phyloP scores from a whole-genome alignment of 1,140 invertebrate species.

The Holotrichia oblita region DNA sequence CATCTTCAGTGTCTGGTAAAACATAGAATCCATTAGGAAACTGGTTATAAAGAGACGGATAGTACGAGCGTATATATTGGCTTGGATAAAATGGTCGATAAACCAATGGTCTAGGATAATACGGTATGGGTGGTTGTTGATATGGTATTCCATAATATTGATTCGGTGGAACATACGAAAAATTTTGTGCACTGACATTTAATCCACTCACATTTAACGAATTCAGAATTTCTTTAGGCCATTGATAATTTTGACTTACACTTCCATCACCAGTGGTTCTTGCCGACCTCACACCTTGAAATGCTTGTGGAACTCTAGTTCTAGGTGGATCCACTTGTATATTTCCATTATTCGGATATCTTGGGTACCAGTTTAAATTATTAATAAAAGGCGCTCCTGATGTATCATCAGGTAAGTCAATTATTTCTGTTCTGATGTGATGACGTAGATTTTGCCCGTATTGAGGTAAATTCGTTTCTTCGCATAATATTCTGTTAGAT shows the following conservation, averaged over 20 bases:
- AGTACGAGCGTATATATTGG: not conserved
- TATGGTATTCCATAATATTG: not conserved
- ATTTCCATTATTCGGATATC: not conserved
- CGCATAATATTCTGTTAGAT: not conserved
- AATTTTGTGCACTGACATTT: not conserved
- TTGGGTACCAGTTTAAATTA: not conserved
- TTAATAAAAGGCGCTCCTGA: not conserved
- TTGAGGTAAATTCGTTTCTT: not conserved
- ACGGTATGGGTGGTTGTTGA: not conserved
- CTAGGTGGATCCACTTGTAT: not conserved
- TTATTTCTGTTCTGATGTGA: not conserved
- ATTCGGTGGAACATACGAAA: not conserved
- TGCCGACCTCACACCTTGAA: not conserved
- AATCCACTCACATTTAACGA: not conserved
- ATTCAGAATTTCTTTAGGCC: not conserved
- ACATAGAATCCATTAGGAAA: conserved; percentile 28
- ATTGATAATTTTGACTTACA: not conserved
- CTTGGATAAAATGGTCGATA: conserved; percentile 9
- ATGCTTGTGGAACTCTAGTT: not conserved
- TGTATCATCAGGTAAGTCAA: not conserved
- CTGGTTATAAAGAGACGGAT: not conserved
- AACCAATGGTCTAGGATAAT: not conserved
- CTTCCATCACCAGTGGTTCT: not conserved
- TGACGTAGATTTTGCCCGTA: not conserved
- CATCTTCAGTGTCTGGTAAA: not conserved